Base-by-base conservation (phyloP, 1,140 invertebrate species). In the Drosophila parvula region DNA sequence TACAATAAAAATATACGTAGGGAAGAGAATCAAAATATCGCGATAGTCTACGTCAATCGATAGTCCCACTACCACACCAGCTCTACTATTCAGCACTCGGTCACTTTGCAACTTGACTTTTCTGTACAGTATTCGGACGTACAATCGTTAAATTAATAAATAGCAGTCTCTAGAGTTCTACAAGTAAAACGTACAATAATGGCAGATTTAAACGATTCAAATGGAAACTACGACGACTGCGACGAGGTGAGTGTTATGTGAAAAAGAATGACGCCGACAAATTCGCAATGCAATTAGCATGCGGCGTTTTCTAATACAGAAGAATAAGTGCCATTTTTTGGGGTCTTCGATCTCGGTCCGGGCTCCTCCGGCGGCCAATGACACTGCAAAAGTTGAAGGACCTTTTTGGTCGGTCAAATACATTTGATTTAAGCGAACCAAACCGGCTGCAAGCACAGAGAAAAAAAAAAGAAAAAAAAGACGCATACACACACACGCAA, bases 171-270 rank as follows among this genome's bases (percentile, higher is more conserved):
- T 62, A 43, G 62, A 32, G 34, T 65, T 63, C n/a, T 64, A 28
- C 10, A 50, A 27, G 40, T 34, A 50, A 48, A 44, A 43, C 45
- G 51, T 45, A 43, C 3, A 50, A 70, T 27, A 68, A 88, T 88
- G 84, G 80, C 84, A 5, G 84, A 88, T 63, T 30, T 83, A 10
- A 88, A 88, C 28, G 84, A 88, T 64, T 88, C 84, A 7, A 91
- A 91, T 68, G 80, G 84, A 64, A 90, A 91, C 56, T 91, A 91
- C 62, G 82, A 89, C 43, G 78, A 91, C 59, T 76, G 91, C 36
- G 89, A 91, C 18, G 90, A 91, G 82, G 90, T 91, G 50, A 91
- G 90, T 63, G 30, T 27, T 40, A 10, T 10, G 11, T 4, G 32
- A 28, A 12, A 16, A 32, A 56, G 30, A 57, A n/a, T 48, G 74